Evolutionary conservation across 2,113 vertebrate genomes (phyloP).

Genomic region (Eonycteris spelaea): DNA sequence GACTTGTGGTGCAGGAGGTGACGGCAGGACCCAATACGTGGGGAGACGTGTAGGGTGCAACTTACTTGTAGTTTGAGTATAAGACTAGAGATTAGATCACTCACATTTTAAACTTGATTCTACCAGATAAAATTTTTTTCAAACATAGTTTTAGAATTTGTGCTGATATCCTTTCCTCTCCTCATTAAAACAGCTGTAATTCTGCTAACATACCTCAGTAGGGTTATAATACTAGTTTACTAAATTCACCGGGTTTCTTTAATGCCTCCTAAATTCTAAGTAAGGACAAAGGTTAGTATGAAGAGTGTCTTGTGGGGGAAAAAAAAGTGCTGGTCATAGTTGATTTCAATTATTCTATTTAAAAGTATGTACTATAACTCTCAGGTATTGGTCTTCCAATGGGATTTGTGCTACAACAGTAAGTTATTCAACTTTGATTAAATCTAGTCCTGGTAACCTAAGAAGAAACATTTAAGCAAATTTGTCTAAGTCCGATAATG

Average conservation of each 20-base stretch:
- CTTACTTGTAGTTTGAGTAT: neutral
- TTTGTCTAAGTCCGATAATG: neutral
- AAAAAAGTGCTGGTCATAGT: neutral
- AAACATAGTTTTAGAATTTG: neutral
- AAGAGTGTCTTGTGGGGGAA: neutral
- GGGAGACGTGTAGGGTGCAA: accelerated
- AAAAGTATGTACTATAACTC: neutral
- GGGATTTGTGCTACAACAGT: neutral
- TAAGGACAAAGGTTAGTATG: neutral
- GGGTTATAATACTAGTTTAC: neutral
- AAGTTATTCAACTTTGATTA: conserved; percentile 16
- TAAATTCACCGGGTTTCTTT: neutral
- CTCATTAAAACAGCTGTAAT: neutral
- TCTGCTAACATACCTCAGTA: neutral
- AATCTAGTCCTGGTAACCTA: conserved; percentile 16
- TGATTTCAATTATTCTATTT: conserved; percentile 26
- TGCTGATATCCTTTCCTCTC: neutral
- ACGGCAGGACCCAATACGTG: neutral
- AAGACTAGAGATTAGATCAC: neutral
- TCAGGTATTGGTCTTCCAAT: neutral
- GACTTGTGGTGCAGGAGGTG: neutral
- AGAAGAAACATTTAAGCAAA: conserved; percentile 39
- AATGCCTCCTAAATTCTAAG: neutral
- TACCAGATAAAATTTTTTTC: neutral
- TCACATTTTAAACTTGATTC: neutral